Evolutionary conservation across 2,797 vertebrate species (phyloP).

Genomic region (Caiman crocodilus): DNA sequence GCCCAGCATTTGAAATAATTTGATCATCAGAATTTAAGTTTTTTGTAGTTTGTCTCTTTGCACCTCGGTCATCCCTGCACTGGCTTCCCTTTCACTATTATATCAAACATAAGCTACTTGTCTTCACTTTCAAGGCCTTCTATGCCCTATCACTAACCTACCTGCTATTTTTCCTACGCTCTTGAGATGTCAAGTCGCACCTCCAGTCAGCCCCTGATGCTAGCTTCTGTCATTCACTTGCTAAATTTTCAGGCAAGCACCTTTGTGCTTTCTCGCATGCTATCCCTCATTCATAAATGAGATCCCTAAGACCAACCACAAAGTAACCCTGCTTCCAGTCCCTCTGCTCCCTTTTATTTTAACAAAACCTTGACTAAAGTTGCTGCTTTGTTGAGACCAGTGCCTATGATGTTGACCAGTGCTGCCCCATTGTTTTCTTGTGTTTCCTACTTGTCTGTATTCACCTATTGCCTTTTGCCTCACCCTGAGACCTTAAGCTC

Average conservation of each 20-base stretch:
- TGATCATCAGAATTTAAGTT: fast-evolving
- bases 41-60: background rate
- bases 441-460: conserved; percentile 16
- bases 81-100: background rate
- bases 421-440: conserved; percentile 17
- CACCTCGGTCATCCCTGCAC: background rate
- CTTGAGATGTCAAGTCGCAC: conserved; percentile 19
- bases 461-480: background rate
- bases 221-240: conserved; percentile 4
- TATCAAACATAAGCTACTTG: background rate
- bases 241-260: conserved; percentile 40
- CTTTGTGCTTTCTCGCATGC: conserved; percentile 48
- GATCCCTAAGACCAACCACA: conserved; percentile 52
- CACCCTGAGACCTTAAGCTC: background rate
- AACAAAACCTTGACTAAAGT: conserved; percentile 22
- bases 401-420: conserved; percentile 23
- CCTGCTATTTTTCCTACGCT: background rate
- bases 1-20: background rate
- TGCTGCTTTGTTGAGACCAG: conserved; percentile 12
- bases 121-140: background rate
- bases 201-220: conserved; percentile 8
- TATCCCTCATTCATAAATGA: conserved; percentile 44
- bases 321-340: conserved; percentile 19
- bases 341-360: conserved; percentile 8
- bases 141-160: background rate